Percentiles rank a stretch among this genome's conserved stretches.
These are phyloP conservation scores for Acipenser ruthenus DNA, from an alignment of 2,797 vertebrate species.

Conservation along the genomic window DNA sequence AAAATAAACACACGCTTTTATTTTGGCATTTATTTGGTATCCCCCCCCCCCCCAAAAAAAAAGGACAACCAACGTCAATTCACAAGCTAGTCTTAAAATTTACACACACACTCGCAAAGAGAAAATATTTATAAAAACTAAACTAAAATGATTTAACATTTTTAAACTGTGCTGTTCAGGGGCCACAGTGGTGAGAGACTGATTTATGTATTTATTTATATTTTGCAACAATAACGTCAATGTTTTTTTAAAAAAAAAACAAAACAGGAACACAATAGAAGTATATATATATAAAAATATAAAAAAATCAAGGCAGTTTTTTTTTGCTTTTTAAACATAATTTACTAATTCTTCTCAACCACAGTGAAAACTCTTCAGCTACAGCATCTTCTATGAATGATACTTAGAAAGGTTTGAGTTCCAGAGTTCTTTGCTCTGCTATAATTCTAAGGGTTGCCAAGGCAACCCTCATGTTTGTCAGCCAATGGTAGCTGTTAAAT, in stretches of 20 bases:
- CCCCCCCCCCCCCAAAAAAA: constrained; percentile 22
- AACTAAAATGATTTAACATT: constrained; percentile 21
- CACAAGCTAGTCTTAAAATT: constrained; percentile 45
- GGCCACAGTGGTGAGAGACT: constrained; percentile 16
- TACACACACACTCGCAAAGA: constrained; percentile 42
- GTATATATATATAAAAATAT: neutral
- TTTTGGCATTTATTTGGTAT: too few species aligned
- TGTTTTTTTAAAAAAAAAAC: too few species aligned
- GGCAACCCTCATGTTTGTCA: neutral
- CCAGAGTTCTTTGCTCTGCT: too few species aligned
- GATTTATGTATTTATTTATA: neutral
- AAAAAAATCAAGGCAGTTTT: neutral
- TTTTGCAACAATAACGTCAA: neutral
- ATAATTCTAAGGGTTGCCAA: neutral
- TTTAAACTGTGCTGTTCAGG: constrained; percentile 28
- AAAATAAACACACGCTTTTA: too few species aligned
- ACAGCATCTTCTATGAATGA: too few species aligned
- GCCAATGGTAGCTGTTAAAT: neutral
- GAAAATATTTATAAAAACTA: constrained; percentile 28
- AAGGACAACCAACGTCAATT: constrained; percentile 49
- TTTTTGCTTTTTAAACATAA: too few species aligned
- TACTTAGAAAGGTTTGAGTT: too few species aligned
- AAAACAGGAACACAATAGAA: too few species aligned
- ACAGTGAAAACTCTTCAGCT: neutral
- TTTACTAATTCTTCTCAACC: neutral